Evolutionary conservation across 2,113 vertebrate species (phyloP).

Genomic region (Nothoprocta perdicaria): DNA sequence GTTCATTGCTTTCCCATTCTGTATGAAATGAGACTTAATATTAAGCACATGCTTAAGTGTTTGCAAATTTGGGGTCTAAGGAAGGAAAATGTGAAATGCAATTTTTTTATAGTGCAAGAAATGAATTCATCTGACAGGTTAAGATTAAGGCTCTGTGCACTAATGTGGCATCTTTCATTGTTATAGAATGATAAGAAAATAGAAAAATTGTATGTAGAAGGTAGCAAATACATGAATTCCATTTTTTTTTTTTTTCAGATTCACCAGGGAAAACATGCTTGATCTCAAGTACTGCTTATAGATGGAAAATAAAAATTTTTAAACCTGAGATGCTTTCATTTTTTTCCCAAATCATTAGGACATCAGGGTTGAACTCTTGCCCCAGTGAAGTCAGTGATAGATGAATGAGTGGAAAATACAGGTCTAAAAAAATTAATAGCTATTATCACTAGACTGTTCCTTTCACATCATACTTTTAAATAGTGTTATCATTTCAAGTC

Average conservation of each 20-base stretch:
- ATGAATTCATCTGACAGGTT: slow-evolving; percentile 58
- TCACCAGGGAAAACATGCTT: slow-evolving; percentile 35
- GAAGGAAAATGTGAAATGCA: slow-evolving; percentile 53
- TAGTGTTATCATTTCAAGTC: slow-evolving; percentile 40
- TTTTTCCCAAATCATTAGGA: slow-evolving; percentile 38
- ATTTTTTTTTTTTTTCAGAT: slow-evolving; percentile 8
- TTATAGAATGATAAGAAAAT: slow-evolving; percentile 68
- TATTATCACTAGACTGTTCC: slow-evolving; percentile 32
- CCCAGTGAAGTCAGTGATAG: not conserved
- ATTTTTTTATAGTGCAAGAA: slow-evolving; percentile 64
- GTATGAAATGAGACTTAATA: slow-evolving; percentile 53
- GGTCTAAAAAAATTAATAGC: slow-evolving; percentile 6
- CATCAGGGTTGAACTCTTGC: slow-evolving; percentile 12
- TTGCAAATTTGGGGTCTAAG: slow-evolving; percentile 45
- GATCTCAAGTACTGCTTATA: slow-evolving; percentile 30
- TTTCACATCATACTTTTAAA: slow-evolving; percentile 49
- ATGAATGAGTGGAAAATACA: slow-evolving; percentile 4
- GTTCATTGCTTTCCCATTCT: slow-evolving; percentile 35
- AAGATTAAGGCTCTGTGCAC: slow-evolving; percentile 59
- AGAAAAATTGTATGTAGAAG: slow-evolving; percentile 64
- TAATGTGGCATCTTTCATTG: slow-evolving; percentile 65
- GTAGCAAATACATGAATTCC: slow-evolving; percentile 40
- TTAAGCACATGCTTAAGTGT: slow-evolving; percentile 64
- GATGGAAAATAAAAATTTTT: not conserved
- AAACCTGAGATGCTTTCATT: slow-evolving; percentile 1